phyloP scores from a whole-genome alignment of 2,113 vertebrate genomes.

The Gallinago media region DNA sequence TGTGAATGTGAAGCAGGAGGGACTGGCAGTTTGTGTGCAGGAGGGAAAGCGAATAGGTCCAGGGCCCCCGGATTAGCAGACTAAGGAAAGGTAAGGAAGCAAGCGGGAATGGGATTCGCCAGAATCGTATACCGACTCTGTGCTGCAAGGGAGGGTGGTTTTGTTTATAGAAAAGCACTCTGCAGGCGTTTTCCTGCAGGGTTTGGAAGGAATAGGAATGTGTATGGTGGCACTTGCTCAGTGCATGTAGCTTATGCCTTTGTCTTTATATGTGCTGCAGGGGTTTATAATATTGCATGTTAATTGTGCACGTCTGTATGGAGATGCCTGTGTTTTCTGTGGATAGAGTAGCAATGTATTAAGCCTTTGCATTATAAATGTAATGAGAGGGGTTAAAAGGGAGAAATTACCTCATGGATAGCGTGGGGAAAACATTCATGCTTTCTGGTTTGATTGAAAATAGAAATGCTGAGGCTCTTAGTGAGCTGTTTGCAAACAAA shows the following conservation, averaged over 20 bases:
- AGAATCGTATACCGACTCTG: not conserved
- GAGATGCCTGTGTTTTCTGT: not conserved
- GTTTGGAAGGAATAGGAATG: not conserved
- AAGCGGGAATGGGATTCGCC: not conserved
- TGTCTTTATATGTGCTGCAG: conserved; percentile 42
- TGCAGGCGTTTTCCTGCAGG: not conserved
- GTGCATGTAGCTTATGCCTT: conserved; percentile 24
- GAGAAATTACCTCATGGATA: not conserved
- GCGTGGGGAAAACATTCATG: not conserved
- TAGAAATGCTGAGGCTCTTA: not conserved
- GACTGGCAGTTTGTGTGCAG: conserved; percentile 55
- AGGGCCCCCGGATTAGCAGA: not conserved
- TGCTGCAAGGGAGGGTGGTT: not conserved
- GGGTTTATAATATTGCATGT: not conserved
- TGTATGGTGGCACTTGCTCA: conserved; percentile 2
- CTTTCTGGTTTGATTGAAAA: not conserved
- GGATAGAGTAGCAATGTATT: not conserved
- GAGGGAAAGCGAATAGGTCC: not conserved
- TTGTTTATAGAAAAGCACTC: not conserved
- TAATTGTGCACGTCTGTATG: not conserved
- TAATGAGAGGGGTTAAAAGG: not conserved
- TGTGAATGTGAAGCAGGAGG: conserved; percentile 69
- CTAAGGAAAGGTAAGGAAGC: conserved; percentile 60
- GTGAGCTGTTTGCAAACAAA: not conserved
- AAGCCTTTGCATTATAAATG: not conserved